Conservation (phyloP, 2,797 vertebrate genomes). For the Falco cherrug region DNA sequence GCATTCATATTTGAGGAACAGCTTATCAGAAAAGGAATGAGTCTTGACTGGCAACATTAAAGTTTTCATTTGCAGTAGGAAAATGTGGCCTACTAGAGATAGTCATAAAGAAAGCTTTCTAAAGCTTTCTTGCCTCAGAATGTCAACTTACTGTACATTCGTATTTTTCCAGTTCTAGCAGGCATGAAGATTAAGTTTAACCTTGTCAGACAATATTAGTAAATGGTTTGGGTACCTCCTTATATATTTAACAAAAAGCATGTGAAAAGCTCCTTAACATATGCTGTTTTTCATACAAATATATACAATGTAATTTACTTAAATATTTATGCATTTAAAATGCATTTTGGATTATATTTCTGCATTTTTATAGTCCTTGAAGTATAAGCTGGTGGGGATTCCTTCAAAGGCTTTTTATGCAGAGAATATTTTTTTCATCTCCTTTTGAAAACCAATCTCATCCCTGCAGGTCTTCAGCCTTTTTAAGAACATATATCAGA, state of each 20-base stretch:
- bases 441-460: conserved; percentile 59
- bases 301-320: conserved; percentile 41
- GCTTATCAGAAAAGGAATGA: conserved; percentile 83
- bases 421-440: conserved; percentile 53
- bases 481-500: conserved; percentile 54
- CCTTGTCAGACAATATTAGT: conserved; percentile 66
- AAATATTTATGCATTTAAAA: conserved; percentile 56
- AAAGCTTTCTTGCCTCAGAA: conserved; percentile 67
- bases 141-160: conserved; percentile 59
- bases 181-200: conserved; percentile 67
- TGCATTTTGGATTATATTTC: conserved; percentile 43
- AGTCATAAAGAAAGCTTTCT: conserved; percentile 80
- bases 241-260: conserved; percentile 29
- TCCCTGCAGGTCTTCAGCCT: conserved; percentile 40
- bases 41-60: conserved; percentile 83
- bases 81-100: conserved; percentile 89
- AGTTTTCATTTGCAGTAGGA: conserved; percentile 80
- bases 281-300: conserved; percentile 29
- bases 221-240: conserved; percentile 54
- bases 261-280: conserved; percentile 51
- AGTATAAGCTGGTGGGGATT: conserved; percentile 34
- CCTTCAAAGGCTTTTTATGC: conserved; percentile 31
- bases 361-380: conserved; percentile 42
- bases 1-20: conserved; percentile 85
- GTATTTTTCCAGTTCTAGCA: conserved; percentile 45